Evolutionary conservation across 2,797 vertebrate species (phyloP).

Genomic region (Dendrocincla fuliginosa): DNA sequence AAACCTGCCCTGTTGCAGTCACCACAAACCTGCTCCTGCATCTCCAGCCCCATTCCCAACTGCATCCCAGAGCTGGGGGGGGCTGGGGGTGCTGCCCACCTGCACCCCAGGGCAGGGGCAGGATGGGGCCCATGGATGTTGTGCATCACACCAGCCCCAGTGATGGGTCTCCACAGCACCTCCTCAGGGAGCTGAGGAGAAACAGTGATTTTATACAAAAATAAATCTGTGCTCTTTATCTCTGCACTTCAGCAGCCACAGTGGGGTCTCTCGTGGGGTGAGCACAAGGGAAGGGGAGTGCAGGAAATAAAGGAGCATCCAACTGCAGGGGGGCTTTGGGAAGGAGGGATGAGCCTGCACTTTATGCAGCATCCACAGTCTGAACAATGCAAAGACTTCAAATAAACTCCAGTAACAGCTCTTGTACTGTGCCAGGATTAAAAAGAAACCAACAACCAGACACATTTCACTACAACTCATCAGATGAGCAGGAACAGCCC

Average conservation of each 20-base stretch:
- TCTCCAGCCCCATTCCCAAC: neutral
- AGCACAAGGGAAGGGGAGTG: neutral
- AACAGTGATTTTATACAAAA: neutral
- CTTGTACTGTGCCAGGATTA: neutral
- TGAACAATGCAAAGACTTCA: neutral
- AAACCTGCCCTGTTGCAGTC: neutral
- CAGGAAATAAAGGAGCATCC: neutral
- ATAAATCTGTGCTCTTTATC: neutral
- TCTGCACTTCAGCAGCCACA: fast-evolving
- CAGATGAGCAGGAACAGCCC: constrained; percentile 1
- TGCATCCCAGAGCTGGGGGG: fast-evolving
- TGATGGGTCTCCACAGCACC: neutral
- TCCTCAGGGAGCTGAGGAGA: fast-evolving
- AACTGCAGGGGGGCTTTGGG: neutral
- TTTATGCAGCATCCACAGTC: neutral
- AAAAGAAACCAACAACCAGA: neutral
- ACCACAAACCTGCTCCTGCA: neutral
- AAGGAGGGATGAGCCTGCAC: neutral
- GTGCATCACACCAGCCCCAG: fast-evolving
- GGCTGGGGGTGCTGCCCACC: neutral
- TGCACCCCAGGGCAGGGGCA: neutral
- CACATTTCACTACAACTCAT: neutral
- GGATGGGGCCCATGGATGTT: fast-evolving
- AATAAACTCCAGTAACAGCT: neutral
- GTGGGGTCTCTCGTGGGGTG: neutral